These are phyloP conservation scores for Globodera ellingtonae DNA, from an alignment of 1,140 invertebrate genomes.

Conservation along the genomic window DNA sequence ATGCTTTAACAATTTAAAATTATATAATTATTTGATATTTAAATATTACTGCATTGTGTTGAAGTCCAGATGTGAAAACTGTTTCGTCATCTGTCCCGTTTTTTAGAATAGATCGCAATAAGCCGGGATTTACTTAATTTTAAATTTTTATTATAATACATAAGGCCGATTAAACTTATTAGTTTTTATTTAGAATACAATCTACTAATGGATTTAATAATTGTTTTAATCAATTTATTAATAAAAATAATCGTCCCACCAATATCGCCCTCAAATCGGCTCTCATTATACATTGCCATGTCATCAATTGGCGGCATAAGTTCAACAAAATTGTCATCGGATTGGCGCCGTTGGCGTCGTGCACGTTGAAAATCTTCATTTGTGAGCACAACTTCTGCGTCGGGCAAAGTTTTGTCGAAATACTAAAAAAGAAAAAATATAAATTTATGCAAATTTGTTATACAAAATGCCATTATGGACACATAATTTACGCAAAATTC, in stretches of 20 bases:
- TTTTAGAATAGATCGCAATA: slow-evolving; percentile 46
- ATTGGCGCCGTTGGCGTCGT: slow-evolving; percentile 13
- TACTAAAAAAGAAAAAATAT: slow-evolving; percentile 28
- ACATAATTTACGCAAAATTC: too few species aligned
- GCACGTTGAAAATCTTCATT: slow-evolving; percentile 38
- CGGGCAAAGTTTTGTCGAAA: slow-evolving; percentile 45
- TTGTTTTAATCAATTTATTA: too few species aligned
- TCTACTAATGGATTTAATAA: too few species aligned
- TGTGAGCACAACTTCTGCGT: slow-evolving; percentile 36
- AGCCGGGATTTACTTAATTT: slow-evolving; percentile 55
- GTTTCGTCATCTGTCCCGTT: slow-evolving; percentile 51
- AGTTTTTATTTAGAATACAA: background rate
- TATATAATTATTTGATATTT: background rate
- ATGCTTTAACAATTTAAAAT: slow-evolving; percentile 10
- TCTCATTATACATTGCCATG: slow-evolving; percentile 60
- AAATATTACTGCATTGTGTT: slow-evolving; percentile 50
- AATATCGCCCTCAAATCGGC: slow-evolving; percentile 62
- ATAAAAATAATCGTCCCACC: slow-evolving; percentile 29
- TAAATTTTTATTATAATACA: slow-evolving; percentile 11
- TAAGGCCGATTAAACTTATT: slow-evolving; percentile 6
- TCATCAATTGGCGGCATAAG: slow-evolving; percentile 47
- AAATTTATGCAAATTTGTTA: too few species aligned
- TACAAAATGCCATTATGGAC: too few species aligned
- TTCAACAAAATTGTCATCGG: slow-evolving; percentile 10
- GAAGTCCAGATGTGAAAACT: slow-evolving; percentile 32